These are phyloP conservation scores for Acanthopagrus latus DNA, from an alignment of 2,797 vertebrate genomes.

Conservation along the genomic window DNA sequence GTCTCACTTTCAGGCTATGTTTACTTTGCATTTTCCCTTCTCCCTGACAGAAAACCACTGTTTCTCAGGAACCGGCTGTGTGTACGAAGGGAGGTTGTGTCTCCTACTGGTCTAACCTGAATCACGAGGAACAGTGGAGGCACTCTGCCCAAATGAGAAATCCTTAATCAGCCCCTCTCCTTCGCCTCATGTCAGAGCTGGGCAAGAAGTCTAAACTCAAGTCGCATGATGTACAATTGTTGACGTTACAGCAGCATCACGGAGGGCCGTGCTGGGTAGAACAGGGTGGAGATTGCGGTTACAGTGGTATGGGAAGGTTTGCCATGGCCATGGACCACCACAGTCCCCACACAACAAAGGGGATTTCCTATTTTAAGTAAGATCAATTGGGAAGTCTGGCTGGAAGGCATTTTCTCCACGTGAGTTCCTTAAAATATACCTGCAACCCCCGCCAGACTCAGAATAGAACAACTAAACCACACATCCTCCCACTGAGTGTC, in stretches of 20 bases:
- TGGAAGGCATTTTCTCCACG: constrained; percentile 58
- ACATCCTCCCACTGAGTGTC: constrained; percentile 60
- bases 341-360: constrained; percentile 31
- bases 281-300: constrained; percentile 14
- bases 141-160: constrained; percentile 15
- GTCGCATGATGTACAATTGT: background rate
- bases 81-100: constrained; percentile 40
- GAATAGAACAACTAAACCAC: constrained; percentile 72
- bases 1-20: constrained; percentile 43
- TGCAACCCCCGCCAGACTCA: constrained; percentile 50
- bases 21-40: constrained; percentile 29
- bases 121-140: constrained; percentile 16
- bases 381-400: constrained; percentile 58
- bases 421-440: constrained; percentile 67
- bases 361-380: constrained; percentile 59
- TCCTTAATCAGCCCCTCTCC: background rate
- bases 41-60: constrained; percentile 40
- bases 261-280: background rate
- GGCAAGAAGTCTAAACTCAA: background rate
- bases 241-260: constrained; percentile 4
- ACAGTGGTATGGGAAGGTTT: background rate
- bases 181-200: background rate
- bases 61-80: constrained; percentile 24
- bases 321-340: background rate
- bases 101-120: constrained; percentile 40